These are phyloP conservation scores for Ophraella communa DNA, from an alignment of 2,888 invertebrate genomes.

Conservation along the genomic window DNA sequence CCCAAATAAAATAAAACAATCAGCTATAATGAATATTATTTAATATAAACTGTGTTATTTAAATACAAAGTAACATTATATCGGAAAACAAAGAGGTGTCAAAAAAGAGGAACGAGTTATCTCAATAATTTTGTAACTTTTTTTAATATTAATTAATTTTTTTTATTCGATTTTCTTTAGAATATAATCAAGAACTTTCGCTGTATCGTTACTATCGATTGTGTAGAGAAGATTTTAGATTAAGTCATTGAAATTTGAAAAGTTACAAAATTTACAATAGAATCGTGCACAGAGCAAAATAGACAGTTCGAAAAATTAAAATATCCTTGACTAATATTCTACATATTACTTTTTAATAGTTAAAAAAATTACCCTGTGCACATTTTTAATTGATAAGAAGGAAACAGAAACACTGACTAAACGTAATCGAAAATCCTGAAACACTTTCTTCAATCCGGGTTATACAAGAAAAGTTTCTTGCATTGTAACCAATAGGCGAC, in stretches of 20 bases:
- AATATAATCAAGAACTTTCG: slow-evolving; percentile 31
- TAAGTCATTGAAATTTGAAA: slow-evolving; percentile 27
- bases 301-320: not conserved
- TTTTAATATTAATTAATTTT: slow-evolving; percentile 21
- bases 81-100: slow-evolving; percentile 32
- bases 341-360: not conserved
- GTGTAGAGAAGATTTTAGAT: slow-evolving; percentile 17
- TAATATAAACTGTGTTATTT: slow-evolving; percentile 32
- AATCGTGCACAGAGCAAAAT: not conserved
- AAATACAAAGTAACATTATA: slow-evolving; percentile 32
- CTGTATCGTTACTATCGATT: slow-evolving; percentile 33
- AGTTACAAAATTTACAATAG: slow-evolving; percentile 38
- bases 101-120: slow-evolving; percentile 37
- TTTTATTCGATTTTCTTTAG: slow-evolving; percentile 22
- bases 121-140: slow-evolving; percentile 39
- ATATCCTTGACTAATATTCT: not conserved
- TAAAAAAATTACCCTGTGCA: not conserved
- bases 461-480: too few relatives aligned
- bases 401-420: slow-evolving; percentile 10
- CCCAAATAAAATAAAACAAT: slow-evolving; percentile 10
- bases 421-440: slow-evolving; percentile 5
- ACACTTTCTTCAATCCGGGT: too few relatives aligned
- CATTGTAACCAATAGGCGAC: too few relatives aligned
- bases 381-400: slow-evolving; percentile 1
- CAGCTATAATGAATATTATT: slow-evolving; percentile 34